Evolutionary conservation across 2,888 invertebrate species (phyloP).

Genomic region (Cheilosia soror): DNA sequence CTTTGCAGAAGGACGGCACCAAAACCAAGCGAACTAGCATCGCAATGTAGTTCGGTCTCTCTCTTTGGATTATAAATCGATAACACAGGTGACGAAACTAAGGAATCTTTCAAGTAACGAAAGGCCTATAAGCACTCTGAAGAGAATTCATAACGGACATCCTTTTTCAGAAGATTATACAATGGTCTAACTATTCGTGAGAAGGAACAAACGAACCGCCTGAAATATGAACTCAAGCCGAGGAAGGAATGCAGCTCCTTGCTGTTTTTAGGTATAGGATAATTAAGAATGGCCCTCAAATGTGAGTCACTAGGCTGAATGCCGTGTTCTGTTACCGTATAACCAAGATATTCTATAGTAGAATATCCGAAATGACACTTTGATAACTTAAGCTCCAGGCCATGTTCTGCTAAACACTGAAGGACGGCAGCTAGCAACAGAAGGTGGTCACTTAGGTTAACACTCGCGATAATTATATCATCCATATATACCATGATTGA

Average conservation of each 20-base stretch:
- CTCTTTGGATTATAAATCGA: constrained; percentile 77
- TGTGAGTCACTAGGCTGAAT: constrained; percentile 21
- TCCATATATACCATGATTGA: constrained; percentile 55
- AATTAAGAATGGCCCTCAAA: constrained; percentile 13
- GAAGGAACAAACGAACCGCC: constrained; percentile 9
- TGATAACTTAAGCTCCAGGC: not conserved
- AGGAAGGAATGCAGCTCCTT: constrained; percentile 46
- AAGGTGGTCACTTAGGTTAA: constrained; percentile 1
- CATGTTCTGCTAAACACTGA: not conserved
- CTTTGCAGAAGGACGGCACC: constrained; percentile 77
- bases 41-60: constrained; percentile 77
- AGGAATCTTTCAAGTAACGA: not conserved
- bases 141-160: constrained; percentile 18
- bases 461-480: constrained; percentile 50
- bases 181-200: constrained; percentile 18
- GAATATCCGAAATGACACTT: constrained; percentile 31
- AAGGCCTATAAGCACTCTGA: not conserved
- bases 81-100: constrained; percentile 70
- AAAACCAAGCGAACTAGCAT: constrained; percentile 77
- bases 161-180: constrained; percentile 35
- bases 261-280: constrained; percentile 50
- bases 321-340: constrained; percentile 15
- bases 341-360: constrained; percentile 51
- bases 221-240: constrained; percentile 30
- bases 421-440: not conserved